A percentile compares a stretch with the other conserved stretches of the same genome.
Conservation (phyloP, 2,113 vertebrate species). For the Montifringilla adamsi region DNA sequence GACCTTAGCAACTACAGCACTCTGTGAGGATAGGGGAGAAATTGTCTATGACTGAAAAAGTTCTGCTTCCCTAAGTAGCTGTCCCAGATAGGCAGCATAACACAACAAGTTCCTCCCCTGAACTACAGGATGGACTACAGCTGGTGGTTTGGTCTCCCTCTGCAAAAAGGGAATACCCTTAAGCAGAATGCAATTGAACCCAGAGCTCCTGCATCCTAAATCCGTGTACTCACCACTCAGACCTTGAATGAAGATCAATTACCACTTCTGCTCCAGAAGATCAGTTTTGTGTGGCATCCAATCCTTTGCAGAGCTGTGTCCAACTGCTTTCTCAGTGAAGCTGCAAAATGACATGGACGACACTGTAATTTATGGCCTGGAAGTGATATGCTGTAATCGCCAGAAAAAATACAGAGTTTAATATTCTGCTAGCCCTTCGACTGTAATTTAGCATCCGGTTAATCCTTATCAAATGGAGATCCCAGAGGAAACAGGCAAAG, state of each 20-base stretch:
- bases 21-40: neutral
- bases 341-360: neutral
- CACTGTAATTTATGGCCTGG: neutral
- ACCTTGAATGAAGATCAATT: neutral
- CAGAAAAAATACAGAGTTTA: neutral
- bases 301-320: neutral
- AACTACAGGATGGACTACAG: neutral
- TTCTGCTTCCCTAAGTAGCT: neutral
- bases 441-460: neutral
- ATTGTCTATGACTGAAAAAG: neutral
- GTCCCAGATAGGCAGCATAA: neutral
- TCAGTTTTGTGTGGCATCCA: neutral
- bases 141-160: neutral
- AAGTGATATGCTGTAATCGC: neutral
- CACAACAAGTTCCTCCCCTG: neutral
- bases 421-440: neutral
- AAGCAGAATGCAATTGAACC: neutral
- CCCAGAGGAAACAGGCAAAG: neutral
- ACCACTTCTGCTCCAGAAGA: neutral
- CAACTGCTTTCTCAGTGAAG: neutral
- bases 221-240: neutral
- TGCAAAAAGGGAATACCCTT: neutral
- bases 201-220: neutral
- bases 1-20: neutral
- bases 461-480: neutral